A percentile compares a stretch with the other conserved stretches of the same genome.
phyloP scores from a whole-genome alignment of 2,113 vertebrate genomes.

The Leptobrachium ailaonicum region DNA sequence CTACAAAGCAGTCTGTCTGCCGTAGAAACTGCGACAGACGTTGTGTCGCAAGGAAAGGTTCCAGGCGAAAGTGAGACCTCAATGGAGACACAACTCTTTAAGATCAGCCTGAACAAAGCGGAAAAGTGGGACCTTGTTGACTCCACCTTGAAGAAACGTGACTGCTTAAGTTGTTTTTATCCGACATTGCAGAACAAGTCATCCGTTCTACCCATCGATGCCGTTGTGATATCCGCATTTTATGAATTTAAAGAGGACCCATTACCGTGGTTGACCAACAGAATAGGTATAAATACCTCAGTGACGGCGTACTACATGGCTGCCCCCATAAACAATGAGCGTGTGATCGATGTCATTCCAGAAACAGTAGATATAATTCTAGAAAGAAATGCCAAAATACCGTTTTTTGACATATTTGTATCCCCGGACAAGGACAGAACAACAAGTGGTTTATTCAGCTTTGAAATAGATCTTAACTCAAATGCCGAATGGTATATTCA shows the following conservation, averaged over 20 bases:
- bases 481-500: conserved; percentile 59
- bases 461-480: conserved; percentile 50
- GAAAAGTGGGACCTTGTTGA: conserved; percentile 41
- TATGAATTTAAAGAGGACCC: conserved; percentile 64
- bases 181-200: background rate
- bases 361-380: conserved; percentile 57
- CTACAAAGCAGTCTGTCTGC: conserved; percentile 48
- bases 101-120: conserved; percentile 60
- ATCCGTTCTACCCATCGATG: accelerated
- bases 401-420: conserved; percentile 53
- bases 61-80: conserved; percentile 58
- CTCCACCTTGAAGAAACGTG: background rate
- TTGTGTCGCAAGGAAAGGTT: conserved; percentile 58
- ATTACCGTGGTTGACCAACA: conserved; percentile 63
- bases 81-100: conserved; percentile 55
- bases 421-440: conserved; percentile 44
- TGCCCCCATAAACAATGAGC: background rate
- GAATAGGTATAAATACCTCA: conserved; percentile 13
- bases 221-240: conserved; percentile 55
- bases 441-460: conserved; percentile 56
- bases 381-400: conserved; percentile 50
- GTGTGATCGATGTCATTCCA: conserved; percentile 12
- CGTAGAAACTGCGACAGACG: conserved; percentile 54
- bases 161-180: conserved; percentile 57
- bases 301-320: conserved; percentile 62